phyloP scores from a whole-genome alignment of 2,113 vertebrate genomes.

The Hiodon alosoides region DNA sequence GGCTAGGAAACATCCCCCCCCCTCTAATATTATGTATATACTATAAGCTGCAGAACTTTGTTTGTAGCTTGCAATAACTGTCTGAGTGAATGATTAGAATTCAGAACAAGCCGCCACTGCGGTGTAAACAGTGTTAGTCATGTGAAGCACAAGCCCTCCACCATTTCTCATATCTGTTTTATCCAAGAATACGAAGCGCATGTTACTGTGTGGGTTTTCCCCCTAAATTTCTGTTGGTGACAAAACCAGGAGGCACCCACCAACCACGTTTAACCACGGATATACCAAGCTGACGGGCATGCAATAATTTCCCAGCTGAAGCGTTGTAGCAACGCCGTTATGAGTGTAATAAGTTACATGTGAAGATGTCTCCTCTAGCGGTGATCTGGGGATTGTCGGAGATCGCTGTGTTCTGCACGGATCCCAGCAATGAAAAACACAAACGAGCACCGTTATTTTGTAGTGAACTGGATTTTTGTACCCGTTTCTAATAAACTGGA shows the following conservation, averaged over 20 bases:
- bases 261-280: no score
- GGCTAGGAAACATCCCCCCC: no score
- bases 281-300: no score
- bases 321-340: no score
- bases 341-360: no score
- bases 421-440: not conserved
- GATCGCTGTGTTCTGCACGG: not conserved
- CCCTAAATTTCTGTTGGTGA: no score
- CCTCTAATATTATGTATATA: no score
- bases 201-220: no score
- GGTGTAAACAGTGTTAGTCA: slow-evolving; percentile 13
- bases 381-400: not conserved
- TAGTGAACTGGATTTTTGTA: slow-evolving; percentile 27
- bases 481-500: slow-evolving; percentile 23
- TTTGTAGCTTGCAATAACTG: not conserved
- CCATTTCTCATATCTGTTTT: not conserved
- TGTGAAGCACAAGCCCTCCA: not conserved
- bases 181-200: no score
- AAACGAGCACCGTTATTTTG: not conserved
- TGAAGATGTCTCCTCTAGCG: not conserved
- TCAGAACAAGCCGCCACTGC: not conserved
- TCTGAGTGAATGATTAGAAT: not conserved
- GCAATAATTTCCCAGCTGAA: no score
- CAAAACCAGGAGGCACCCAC: no score
- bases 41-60: no score